Base-by-base conservation (phyloP, 2,113 vertebrate species). In the Mesembrinibis cayennensis region DNA sequence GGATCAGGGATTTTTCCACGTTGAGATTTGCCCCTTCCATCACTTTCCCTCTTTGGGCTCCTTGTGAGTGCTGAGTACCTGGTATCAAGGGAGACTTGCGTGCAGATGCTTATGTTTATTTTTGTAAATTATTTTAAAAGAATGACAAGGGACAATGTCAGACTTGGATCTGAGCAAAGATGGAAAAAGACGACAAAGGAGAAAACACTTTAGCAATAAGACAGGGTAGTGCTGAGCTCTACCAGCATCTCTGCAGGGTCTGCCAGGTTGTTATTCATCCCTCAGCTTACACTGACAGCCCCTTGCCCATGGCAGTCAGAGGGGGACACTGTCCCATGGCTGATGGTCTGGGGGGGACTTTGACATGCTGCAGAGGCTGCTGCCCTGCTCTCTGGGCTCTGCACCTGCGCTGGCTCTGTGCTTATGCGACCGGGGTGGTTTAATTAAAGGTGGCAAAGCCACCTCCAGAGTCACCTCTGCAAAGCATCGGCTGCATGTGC, bases 221-320 rank as follows among this genome's bases (percentile, higher is more conserved):
- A 56, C 7, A 40, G 21, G 47, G 40, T 16, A 76, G 14, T 0
- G 0, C 23, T 23, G 45, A 82, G 61, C 47, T 67, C 9, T 90
- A 50, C 61, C 76, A 73, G 67, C 58, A 47, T 8, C 58, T 50
- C 86, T 61, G 44, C 34, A 20, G 38, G 55, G 16, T 25, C 59
- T 90, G 76, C 42, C 42, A 23, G n/a, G 77, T 58, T 56, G 62
- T 80, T 38, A 5, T 1, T 42, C 59, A 38, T n/a, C 44, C 44
- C 56, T 61, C 61, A 30, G 16, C 21, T 74, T 21, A n/a, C 30
- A 2, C 55, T 49, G 72, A 14, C 71, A 89, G 63, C 40, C n/a
- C 80, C 38, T 61, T 62, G 47, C 32, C 63, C 5, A 0, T 0
- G 2, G 70, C 86, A 85, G 29, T 55, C 3, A 0, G 67, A 72